These are phyloP conservation scores for Dicrostonyx torquatus DNA, from an alignment of 2,797 vertebrate genomes.

Conservation along the genomic window DNA sequence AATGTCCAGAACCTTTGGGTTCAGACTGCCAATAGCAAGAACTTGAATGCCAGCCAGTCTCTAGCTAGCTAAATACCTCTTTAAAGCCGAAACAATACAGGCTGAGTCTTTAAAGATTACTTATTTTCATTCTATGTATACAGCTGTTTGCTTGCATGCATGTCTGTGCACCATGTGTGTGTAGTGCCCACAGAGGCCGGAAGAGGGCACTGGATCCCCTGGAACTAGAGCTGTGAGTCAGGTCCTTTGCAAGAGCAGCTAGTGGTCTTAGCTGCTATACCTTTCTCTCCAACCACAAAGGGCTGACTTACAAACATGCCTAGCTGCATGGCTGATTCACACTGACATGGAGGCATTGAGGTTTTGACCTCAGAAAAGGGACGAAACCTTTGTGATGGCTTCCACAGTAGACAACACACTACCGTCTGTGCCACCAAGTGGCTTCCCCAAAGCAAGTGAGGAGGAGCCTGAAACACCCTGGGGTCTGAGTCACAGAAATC, in stretches of 20 bases:
- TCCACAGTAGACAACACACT: background rate
- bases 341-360: background rate
- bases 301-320: background rate
- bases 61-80: background rate
- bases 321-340: too few relatives aligned
- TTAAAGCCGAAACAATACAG: background rate
- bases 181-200: background rate
- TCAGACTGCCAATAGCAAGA: background rate
- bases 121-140: background rate
- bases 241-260: background rate
- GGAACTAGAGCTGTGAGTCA: background rate
- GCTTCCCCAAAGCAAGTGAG: background rate
- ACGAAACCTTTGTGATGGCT: background rate
- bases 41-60: background rate
- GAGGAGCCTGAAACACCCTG: background rate
- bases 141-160: background rate
- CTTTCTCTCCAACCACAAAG: background rate
- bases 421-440: background rate
- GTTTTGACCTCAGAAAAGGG: background rate
- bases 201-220: background rate
- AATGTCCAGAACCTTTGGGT: background rate
- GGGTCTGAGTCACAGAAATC: background rate
- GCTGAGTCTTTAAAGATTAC: background rate
- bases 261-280: background rate
- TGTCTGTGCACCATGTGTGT: background rate